Evolutionary conservation across 2,113 vertebrate genomes (phyloP).

Genomic region (Caranx ignobilis): DNA sequence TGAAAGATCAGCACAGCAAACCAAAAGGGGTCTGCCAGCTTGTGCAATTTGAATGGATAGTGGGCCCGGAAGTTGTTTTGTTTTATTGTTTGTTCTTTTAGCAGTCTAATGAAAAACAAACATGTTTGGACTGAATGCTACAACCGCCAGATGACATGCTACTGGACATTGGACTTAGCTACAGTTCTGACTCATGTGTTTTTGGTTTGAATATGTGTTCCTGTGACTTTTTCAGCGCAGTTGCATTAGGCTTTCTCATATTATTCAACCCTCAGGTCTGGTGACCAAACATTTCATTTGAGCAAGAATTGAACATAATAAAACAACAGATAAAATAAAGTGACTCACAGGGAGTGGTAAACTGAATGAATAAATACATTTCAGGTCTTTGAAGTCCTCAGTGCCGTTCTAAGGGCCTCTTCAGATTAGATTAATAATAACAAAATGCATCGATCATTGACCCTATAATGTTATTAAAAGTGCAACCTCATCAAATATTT

Average conservation of each 20-base stretch:
- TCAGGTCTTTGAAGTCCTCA: too few relatives aligned
- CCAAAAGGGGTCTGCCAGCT: neutral
- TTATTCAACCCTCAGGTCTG: neutral
- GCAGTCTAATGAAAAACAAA: neutral
- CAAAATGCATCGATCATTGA: neutral
- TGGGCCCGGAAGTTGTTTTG: neutral
- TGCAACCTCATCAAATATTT: too few relatives aligned
- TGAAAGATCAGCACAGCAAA: slow-evolving; percentile 22
- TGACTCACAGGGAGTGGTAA: too few relatives aligned
- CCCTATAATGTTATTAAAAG: neutral
- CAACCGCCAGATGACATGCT: neutral
- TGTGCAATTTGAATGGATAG: neutral
- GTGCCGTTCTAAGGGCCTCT: neutral
- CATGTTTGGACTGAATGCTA: neutral
- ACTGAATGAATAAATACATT: too few relatives aligned
- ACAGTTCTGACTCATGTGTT: neutral
- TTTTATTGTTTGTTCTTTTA: neutral
- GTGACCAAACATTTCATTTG: neutral
- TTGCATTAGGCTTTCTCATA: neutral
- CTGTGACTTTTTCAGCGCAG: neutral
- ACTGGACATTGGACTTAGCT: neutral
- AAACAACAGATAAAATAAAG: too few relatives aligned
- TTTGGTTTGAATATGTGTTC: neutral
- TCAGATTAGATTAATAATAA: neutral
- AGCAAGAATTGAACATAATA: neutral